Base-by-base conservation (phyloP, 2,113 vertebrate species). In the Aspiorhynchus laticeps region DNA sequence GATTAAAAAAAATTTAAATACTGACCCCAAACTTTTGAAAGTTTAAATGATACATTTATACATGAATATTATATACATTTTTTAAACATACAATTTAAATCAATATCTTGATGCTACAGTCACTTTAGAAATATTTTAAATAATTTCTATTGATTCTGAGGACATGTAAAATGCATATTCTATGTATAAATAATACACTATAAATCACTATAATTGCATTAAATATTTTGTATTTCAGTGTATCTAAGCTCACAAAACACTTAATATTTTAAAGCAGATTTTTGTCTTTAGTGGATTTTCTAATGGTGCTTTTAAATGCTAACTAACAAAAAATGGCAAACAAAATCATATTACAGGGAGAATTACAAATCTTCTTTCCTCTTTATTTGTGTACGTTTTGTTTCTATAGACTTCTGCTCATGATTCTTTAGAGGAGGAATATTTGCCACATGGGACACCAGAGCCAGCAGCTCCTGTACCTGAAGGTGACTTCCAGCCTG, bases 401-500 rank as follows among this genome's bases (percentile, higher is more conserved):
- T 67, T 17, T 33, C n/a, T 77, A 85, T 21, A 92, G 88, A 82
- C 19, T 81, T 80, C 59, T 90, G 63, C 71, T 9, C 59, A 91
- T 31, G 85, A 85, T 63, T 77, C 93, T 92, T 86, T 92, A 89
- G 90, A 86, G 87, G 90, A 87, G 56, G 92, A 92, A 87, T 89
- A 79, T 43, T 76, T 91, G 89, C 90, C 92, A 38, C 93, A 90
- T 89, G 90, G 94, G 77, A 67, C 67, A 76, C 91, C 90, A 36
- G 88, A 87, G 61, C 90, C 87, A 41, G 88, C 85, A 75, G 84
- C 89, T 56, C 87, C 89, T 85, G 77, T 85, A 48, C 51, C 63
- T 4, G 93, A 95, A 31, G 77, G n/a, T 10, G 94, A 95, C 76
- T 88, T 94, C 75, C 96, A 93, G 48, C 89, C 91, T 73, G 93